A percentile compares a stretch with the other conserved stretches of the same genome.
Conservation (phyloP, 2,888 invertebrate species). For the Zelleria hepariella region DNA sequence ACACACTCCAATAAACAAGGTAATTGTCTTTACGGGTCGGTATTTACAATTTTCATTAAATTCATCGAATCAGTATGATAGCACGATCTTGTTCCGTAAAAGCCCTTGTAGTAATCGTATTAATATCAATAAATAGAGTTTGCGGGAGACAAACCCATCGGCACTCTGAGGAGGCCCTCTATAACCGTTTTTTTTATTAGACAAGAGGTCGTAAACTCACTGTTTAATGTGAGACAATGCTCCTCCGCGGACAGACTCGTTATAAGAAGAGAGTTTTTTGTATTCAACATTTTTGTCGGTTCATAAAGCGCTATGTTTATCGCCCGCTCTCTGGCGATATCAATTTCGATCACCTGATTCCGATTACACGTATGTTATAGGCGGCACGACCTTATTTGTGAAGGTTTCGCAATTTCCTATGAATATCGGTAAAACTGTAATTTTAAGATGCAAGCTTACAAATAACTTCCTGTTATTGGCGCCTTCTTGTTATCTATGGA, state of each 20-base stretch:
- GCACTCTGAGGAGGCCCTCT: constrained; percentile 18
- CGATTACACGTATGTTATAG: constrained; percentile 25
- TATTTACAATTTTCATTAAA: not conserved
- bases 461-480: not conserved
- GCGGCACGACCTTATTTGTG: constrained; percentile 27
- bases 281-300: constrained; percentile 32
- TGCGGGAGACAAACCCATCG: constrained; percentile 22
- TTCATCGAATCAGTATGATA: not conserved
- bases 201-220: constrained; percentile 45
- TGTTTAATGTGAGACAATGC: constrained; percentile 33
- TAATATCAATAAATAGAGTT: constrained; percentile 5
- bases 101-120: not conserved
- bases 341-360: constrained; percentile 25
- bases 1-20: too few relatives aligned
- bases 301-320: constrained; percentile 42
- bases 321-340: constrained; percentile 20
- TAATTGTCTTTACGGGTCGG: not conserved
- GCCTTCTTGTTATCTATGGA: not conserved
- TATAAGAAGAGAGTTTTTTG: constrained; percentile 48
- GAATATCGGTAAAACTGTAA: not conserved
- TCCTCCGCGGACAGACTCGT: constrained; percentile 25
- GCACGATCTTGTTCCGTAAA: not conserved
- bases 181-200: constrained; percentile 57
- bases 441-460: not conserved
- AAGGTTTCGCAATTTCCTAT: constrained; percentile 18